phyloP scores from a whole-genome alignment of 2,113 vertebrate genomes.

The Mesoclemmys tuberculata region DNA sequence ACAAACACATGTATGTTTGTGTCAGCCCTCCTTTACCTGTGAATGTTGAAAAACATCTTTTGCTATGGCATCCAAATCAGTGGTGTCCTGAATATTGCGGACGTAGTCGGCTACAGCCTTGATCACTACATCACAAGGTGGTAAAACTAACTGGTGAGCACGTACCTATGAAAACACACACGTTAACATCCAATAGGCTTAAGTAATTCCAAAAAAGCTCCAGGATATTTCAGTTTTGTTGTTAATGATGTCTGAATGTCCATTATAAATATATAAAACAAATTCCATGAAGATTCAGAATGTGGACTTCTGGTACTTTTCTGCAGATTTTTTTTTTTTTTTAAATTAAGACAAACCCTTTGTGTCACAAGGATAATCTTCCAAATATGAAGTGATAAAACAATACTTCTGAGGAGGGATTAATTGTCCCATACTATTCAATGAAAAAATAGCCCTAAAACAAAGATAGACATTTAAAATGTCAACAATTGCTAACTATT shows the following conservation, averaged over 20 bases:
- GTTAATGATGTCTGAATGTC: background rate
- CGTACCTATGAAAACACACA: constrained; percentile 85
- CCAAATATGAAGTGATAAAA: background rate
- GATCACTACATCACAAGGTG: constrained; percentile 95
- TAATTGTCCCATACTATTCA: background rate
- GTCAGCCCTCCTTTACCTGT: constrained; percentile 81
- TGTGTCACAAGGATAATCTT: background rate
- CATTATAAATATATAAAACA: fast-evolving
- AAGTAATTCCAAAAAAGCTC: background rate
- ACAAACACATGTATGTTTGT: background rate
- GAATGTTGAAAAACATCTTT: constrained; percentile 96
- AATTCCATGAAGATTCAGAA: background rate
- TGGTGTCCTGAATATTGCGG: constrained; percentile 89
- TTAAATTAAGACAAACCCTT: too few relatives aligned
- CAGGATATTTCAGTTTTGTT: background rate
- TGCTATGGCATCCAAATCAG: constrained; percentile 91
- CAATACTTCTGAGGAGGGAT: background rate
- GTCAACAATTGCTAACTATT: background rate
- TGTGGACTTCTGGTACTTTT: background rate
- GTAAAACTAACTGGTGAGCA: constrained; percentile 95
- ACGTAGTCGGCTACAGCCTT: constrained; percentile 95
- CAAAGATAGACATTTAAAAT: background rate
- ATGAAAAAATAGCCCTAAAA: background rate
- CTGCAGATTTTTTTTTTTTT: background rate
- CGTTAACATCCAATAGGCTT: background rate